Base-by-base conservation (phyloP, 2,113 vertebrate genomes). In the Oostethus manadensis region DNA sequence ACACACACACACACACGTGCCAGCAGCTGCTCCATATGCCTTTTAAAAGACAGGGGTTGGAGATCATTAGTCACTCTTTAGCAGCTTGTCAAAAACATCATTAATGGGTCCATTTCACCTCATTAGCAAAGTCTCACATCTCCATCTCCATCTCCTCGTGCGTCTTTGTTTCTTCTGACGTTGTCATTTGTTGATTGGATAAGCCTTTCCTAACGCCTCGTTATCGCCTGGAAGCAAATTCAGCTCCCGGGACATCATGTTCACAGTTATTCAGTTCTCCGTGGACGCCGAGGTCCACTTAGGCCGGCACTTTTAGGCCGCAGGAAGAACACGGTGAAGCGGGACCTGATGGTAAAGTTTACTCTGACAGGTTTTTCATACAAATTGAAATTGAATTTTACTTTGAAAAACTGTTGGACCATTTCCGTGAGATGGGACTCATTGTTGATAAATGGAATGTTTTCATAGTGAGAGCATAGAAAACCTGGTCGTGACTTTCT, bases 161-260 rank as follows among this genome's bases (percentile, higher is more conserved):
- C 55, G 14, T 64, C 50, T 51, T 40, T 26, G 47, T 60, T 66
- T 46, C 1, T 22, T 1, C 51, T 66, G 11, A 62, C 45, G 59
- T 29, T 56, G 13, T 42, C 42, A 79, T 82, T 68, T 60, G 43
- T 58, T 73, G 58, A 73, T 62, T 49, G 62, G 53, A 42, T 17
- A 3, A 8, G 1, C 4, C 21, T 26, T 61, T 68, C 67, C 8
- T 17, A 60, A 0, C 43, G 66, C 38, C 47, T 60, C 62, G 75
- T 86, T 86, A 74, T 77, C 77, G 51, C 74, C 45, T 14, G 21
- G 8, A 56, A 66, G 43, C 22, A 6, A 53, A 64, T 43, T 48
- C 38, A 5, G 33, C 49, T 1, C 8, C 22, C 48, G 20, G 43
- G 38, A 56, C 10, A 1, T 3, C 22, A 44, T 49, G 49, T 16